Percentiles rank a stretch among this genome's conserved stretches.
phyloP scores from a whole-genome alignment of 2,888 invertebrate species.

The Torymus aiolomorphi region DNA sequence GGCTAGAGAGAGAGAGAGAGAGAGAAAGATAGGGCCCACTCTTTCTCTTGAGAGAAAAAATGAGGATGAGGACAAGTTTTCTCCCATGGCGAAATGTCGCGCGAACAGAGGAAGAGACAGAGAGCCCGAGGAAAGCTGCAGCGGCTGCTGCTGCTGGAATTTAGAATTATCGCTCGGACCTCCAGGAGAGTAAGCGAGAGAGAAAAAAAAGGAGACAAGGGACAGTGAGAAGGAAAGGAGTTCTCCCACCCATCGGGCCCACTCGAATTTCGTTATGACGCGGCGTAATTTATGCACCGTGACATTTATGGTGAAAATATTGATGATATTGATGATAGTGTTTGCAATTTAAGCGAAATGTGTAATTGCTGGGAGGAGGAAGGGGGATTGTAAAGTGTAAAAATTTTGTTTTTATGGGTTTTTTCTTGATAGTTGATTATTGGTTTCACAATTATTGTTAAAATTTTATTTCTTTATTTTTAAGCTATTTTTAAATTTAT shows the following conservation, averaged over 20 bases:
- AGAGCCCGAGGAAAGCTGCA: constrained; percentile 30
- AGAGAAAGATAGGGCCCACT: too few species aligned
- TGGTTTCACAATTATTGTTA: too few species aligned
- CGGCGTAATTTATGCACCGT: constrained; percentile 8
- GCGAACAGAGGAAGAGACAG: constrained; percentile 1
- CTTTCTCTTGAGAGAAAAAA: not conserved
- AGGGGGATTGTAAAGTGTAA: too few species aligned
- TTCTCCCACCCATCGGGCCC: too few species aligned
- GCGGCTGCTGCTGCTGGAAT: constrained; percentile 30
- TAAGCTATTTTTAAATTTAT: too few species aligned
- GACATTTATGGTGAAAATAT: constrained; percentile 10
- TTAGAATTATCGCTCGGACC: constrained; percentile 44
- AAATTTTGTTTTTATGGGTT: too few species aligned
- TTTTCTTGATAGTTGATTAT: too few species aligned
- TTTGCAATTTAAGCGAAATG: not conserved
- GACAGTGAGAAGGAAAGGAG: constrained; percentile 9
- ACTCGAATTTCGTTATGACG: constrained; percentile 25
- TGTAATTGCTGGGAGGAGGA: too few species aligned
- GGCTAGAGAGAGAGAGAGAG: not conserved
- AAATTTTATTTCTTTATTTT: too few species aligned
- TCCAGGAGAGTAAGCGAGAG: constrained; percentile 2
- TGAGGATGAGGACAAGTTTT: not conserved
- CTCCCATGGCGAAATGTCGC: not conserved
- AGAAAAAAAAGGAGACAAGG: not conserved
- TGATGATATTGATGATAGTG: not conserved